Base-by-base conservation (phyloP, 2,888 invertebrate species). In the Camptogramma bilineatum region DNA sequence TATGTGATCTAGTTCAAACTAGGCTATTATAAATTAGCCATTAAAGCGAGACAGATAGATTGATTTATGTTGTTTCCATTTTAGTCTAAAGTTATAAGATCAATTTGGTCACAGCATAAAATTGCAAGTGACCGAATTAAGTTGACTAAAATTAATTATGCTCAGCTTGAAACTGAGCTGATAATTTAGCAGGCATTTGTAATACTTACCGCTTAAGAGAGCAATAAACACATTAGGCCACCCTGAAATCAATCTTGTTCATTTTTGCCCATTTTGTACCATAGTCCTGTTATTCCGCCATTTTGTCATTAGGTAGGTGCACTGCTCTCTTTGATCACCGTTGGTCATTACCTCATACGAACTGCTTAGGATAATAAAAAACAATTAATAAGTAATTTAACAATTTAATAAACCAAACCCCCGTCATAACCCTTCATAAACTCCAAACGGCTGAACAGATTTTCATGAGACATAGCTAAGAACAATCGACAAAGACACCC, bases 21-120 rank as follows among this genome's bases (percentile, higher is more conserved):
- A 24, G 42, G 51, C 24, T 58, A 44, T 28, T 17, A 55, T 55
- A 31, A 52, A 58, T 58, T 50, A 51, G 21, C 16, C 8, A 8
- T 8, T 21, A 57, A 17, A 39, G 39, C 13, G 10, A n/a, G n/a
- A 1, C 16, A 44, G 16, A 44, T 17, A 17, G 7, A 16, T 16
- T 13, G 8, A 13, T 17, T 17, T 16, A 17, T 17, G 17, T 44
- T 13, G 39, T 16, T 44, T 16, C 13, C 16, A 44, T 44, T 44
- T 17, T 8, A 47, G 46, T 19, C 8, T 60, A 50, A 69, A 73
- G 57, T 69, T 62, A 4, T 66, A 71, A 68, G 69, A 64, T 67
- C 61, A 64, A 62, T 56, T 66, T 24, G 64, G 68, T 46, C 44
- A 71, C 52, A 66, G 66, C 70, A 73, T 77, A 69, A 73, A 77